Evolutionary conservation across 2,113 vertebrate species (phyloP), one percentile per base, ranked within the genome.

Genomic region (Notechis scutatus): DNA sequence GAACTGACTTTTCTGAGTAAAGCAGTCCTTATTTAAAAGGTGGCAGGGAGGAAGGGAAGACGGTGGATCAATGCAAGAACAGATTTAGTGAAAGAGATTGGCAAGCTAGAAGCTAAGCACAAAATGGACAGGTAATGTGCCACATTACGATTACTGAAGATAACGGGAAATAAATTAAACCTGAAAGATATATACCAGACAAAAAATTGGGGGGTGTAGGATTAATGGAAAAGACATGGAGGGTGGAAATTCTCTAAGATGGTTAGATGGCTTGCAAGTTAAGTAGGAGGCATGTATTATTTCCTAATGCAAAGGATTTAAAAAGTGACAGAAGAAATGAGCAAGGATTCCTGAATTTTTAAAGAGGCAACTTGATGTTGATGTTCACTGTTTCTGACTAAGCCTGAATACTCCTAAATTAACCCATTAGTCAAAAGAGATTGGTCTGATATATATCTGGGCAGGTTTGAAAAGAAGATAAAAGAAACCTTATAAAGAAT

Each of bases 161-260:
- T 88, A 42, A 34, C 21, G 2, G 39, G 21, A 89, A 88, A 89
- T 57, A 26, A 42, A 89, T 59, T 69, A 26, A 50, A n/a, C 64
- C 89, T 54, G 50, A 81, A 90, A 52, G 47, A 55, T 34, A 91
- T 42, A 21, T 26, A 91, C 64, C 20, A 34, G 21, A 29, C 45
- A 55, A 34, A 18, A 15, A 4, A 26, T 0, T 2, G 12, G 2
- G 6, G 1, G n/a, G 2, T 3, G 2, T 24, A 69, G 47, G 7
- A 24, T 81, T 50, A 39, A 81, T 81, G 57, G 29, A 50, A 61
- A 15, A 89, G 26, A 64, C 24, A 64, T n/a, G 26, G 39, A 42
- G 39, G 20, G 11, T 69, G 24, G 88, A 45, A 23, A 90, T 39
- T 4, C 39, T 42, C 88, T 10, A 42, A 26, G 29, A 29, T 88